Conservation (phyloP, 2,797 vertebrate genomes). For the Acrocephalus scirpaceus region DNA sequence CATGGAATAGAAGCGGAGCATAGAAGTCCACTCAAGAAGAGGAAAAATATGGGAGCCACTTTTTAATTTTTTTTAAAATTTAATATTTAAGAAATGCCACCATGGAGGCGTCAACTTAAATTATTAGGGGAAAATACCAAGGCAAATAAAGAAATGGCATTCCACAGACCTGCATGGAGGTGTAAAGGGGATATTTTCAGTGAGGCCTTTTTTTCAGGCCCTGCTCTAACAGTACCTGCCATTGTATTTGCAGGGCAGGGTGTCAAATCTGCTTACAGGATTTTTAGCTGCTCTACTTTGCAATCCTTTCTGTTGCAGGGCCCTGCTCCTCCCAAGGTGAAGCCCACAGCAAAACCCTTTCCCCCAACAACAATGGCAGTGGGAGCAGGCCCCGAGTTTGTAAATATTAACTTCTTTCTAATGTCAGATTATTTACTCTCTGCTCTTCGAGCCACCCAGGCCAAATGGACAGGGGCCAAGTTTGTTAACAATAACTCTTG, state of each 20-base stretch:
- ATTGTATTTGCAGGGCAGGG: slow-evolving; percentile 32
- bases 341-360: neutral
- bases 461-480: slow-evolving; percentile 22
- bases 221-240: slow-evolving; percentile 13
- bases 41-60: neutral
- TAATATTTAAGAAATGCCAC: neutral
- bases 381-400: slow-evolving; percentile 3
- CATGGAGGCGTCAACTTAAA: neutral
- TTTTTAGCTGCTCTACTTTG: neutral
- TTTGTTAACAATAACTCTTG: slow-evolving; percentile 68
- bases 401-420: slow-evolving; percentile 44
- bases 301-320: neutral
- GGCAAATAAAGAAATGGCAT: slow-evolving; percentile 19
- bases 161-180: slow-evolving; percentile 20
- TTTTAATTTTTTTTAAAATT: neutral
- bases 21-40: neutral
- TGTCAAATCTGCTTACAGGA: slow-evolving; percentile 42
- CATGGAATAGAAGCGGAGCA: neutral
- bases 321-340: neutral
- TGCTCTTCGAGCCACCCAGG: neutral
- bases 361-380: neutral
- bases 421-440: slow-evolving; percentile 55
- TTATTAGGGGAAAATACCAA: slow-evolving; percentile 8
- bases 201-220: neutral
- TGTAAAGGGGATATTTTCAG: slow-evolving; percentile 27